These are phyloP conservation scores for Cranoglanis bouderius DNA, from an alignment of 2,113 vertebrate species.

Conservation along the genomic window DNA sequence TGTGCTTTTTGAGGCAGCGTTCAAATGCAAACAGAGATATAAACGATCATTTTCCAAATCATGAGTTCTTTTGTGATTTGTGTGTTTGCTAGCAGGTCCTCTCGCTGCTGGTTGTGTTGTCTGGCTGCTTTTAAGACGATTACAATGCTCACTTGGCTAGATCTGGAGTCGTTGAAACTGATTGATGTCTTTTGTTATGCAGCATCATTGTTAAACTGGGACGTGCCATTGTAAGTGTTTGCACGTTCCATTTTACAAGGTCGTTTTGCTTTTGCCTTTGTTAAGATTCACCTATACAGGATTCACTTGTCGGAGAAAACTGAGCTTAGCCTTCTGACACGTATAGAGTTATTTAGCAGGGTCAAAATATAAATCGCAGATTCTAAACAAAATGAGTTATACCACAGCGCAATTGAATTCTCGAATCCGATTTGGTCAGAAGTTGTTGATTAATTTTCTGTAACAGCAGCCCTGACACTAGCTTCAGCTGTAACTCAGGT, in stretches of 20 bases:
- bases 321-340: not conserved
- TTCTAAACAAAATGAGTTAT: not conserved
- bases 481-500: not conserved
- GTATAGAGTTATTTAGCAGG: not conserved
- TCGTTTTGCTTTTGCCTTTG: too few relatives aligned
- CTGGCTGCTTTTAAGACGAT: slow-evolving; percentile 1
- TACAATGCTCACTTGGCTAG: not conserved
- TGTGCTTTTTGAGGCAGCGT: not conserved
- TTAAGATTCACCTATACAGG: not conserved
- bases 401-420: not conserved
- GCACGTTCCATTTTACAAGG: not conserved
- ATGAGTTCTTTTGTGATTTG: not conserved
- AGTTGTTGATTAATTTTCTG: not conserved
- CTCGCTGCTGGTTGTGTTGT: not conserved
- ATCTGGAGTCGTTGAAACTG: not conserved
- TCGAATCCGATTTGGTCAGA: not conserved
- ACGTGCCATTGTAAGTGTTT: not conserved
- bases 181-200: not conserved
- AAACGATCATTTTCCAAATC: not conserved
- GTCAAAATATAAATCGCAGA: not conserved
- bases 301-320: not conserved
- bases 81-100: not conserved
- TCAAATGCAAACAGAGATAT: not conserved
- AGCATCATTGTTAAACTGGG: not conserved
- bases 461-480: not conserved